Conservation (phyloP, 2,113 vertebrate genomes). For the Chunga burmeisteri region DNA sequence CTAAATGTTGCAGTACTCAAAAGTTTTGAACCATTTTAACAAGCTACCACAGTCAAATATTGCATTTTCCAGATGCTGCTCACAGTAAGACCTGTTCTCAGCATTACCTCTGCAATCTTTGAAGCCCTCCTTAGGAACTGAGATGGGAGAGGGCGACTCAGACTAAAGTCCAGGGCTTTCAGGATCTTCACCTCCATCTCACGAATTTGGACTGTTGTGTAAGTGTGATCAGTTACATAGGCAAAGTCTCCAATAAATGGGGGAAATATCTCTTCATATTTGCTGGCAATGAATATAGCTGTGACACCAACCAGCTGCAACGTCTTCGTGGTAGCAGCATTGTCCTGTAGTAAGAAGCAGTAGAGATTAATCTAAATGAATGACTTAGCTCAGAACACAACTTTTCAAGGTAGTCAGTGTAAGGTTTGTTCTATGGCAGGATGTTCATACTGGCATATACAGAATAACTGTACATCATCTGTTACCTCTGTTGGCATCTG, state of each 20-base stretch:
- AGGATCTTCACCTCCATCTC: constrained; percentile 86
- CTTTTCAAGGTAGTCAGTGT: not conserved
- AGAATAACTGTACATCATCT: not conserved
- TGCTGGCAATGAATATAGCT: constrained; percentile 87
- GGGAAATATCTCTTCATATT: constrained; percentile 85
- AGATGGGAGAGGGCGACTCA: constrained; percentile 78
- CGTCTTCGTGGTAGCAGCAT: constrained; percentile 78
- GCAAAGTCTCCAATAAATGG: constrained; percentile 79
- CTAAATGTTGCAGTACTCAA: not conserved
- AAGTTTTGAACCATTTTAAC: not conserved
- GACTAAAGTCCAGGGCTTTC: constrained; percentile 76
- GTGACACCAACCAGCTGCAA: constrained; percentile 87
- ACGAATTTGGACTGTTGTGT: constrained; percentile 78
- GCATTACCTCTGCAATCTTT: constrained; percentile 80
- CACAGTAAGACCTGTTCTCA: not conserved
- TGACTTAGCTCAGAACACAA: not conserved
- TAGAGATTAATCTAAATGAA: not conserved
- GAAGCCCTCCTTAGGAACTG: constrained; percentile 84
- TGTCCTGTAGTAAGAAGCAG: constrained; percentile 62
- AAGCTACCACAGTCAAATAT: not conserved
- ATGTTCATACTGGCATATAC: not conserved
- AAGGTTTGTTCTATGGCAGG: not conserved
- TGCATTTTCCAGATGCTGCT: not conserved
- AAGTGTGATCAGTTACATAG: constrained; percentile 77
- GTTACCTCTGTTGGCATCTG: not conserved